Conservation (phyloP, 2,888 invertebrate species). For the Buathra laborator region DNA sequence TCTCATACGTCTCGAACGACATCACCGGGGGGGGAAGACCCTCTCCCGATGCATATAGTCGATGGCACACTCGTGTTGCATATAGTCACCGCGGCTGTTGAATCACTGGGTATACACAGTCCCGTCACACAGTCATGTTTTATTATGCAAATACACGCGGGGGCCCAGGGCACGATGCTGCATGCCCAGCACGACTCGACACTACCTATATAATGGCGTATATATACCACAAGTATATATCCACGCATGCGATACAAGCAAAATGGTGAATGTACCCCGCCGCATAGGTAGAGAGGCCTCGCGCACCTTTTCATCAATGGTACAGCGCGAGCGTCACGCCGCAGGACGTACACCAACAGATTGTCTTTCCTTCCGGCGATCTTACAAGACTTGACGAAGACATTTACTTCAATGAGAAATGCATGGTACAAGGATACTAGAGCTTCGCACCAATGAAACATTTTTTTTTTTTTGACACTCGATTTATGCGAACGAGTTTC, state of each 20-base stretch:
- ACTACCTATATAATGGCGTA: conserved; percentile 14
- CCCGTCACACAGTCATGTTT: conserved; percentile 76
- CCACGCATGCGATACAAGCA: conserved; percentile 18
- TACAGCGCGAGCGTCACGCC: conserved; percentile 47
- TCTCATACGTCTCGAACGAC: conserved; percentile 26
- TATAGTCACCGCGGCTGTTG: conserved; percentile 58
- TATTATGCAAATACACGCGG: conserved; percentile 80
- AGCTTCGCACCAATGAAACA: conserved; percentile 1
- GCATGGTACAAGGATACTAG: conserved; percentile 14
- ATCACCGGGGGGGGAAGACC: conserved; percentile 10
- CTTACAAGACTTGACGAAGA: conserved; percentile 46
- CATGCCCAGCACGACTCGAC: conserved; percentile 66
- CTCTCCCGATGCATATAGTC: conserved; percentile 47
- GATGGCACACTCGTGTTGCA: conserved; percentile 66
- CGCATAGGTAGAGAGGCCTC: conserved; percentile 5
- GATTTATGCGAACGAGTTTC: neutral
- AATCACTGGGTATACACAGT: conserved; percentile 65
- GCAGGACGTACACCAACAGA: conserved; percentile 53
- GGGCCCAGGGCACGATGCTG: conserved; percentile 66
- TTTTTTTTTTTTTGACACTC: neutral
- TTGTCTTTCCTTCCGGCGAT: conserved; percentile 65
- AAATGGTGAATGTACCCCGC: conserved; percentile 54
- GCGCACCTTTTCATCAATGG: conserved; percentile 63
- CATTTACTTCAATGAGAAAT: conserved; percentile 42
- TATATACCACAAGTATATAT: neutral